Evolutionary conservation across 1,140 invertebrate genomes (phyloP).

Genomic region (Paraescarpia echinospica): DNA sequence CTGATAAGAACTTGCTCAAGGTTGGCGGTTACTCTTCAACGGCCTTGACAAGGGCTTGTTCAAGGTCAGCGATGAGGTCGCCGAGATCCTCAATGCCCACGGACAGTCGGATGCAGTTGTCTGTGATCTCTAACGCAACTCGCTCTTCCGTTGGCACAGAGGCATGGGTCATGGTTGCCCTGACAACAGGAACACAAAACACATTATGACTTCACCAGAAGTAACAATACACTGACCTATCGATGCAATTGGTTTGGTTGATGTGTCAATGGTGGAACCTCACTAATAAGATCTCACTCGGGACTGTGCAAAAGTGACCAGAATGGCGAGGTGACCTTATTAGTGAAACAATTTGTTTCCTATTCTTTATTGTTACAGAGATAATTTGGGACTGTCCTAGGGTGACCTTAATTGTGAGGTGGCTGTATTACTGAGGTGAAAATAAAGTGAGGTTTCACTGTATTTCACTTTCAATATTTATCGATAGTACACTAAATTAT

Average conservation of each 20-base stretch:
- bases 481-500: no score
- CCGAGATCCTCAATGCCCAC: slow-evolving; percentile 86
- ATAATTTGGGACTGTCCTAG: no score
- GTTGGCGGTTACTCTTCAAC: slow-evolving; percentile 2
- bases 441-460: no score
- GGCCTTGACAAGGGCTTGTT: slow-evolving; percentile 68
- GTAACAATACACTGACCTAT: background rate
- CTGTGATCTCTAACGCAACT: slow-evolving; percentile 77
- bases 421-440: no score
- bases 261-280: background rate
- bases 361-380: no score
- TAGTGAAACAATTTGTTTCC: no score
- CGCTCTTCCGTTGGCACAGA: slow-evolving; percentile 68
- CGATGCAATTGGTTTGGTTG: background rate
- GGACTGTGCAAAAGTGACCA: background rate
- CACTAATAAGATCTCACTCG: background rate
- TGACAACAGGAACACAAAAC: slow-evolving; percentile 34
- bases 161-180: slow-evolving; percentile 60
- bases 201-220: background rate
- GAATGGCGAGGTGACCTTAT: background rate
- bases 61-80: slow-evolving; percentile 86
- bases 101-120: slow-evolving; percentile 85
- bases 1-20: no score
- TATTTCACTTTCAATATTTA: no score
- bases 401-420: no score